These are phyloP conservation scores for Amia ocellicauda DNA, from an alignment of 2,113 vertebrate species.

Conservation along the genomic window DNA sequence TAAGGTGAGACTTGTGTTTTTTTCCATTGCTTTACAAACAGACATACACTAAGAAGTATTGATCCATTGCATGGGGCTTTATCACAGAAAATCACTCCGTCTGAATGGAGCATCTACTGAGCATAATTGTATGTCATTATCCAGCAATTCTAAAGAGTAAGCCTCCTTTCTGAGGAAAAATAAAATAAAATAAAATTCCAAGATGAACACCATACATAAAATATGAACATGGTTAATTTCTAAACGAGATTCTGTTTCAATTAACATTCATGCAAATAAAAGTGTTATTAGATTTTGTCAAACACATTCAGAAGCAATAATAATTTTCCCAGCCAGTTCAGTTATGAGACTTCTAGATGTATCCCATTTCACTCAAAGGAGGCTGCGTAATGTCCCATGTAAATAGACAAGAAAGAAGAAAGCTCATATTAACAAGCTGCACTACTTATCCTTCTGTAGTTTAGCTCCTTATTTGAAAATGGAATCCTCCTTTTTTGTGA, in stretches of 20 bases:
- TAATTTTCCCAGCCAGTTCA: constrained; percentile 29
- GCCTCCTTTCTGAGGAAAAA: constrained; percentile 27
- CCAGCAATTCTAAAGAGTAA: constrained; percentile 27
- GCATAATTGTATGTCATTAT: constrained; percentile 28
- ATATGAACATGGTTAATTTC: no score
- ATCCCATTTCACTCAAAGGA: no score
- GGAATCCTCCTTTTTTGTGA: constrained; percentile 22
- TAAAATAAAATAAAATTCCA: constrained; percentile 30
- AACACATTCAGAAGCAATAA: constrained; percentile 24
- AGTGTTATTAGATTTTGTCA: constrained; percentile 24
- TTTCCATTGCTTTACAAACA: no score
- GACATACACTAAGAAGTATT: constrained; percentile 32
- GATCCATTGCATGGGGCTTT: constrained; percentile 22
- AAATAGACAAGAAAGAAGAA: no score
- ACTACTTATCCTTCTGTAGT: constrained; percentile 30
- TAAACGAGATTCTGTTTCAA: constrained; percentile 14
- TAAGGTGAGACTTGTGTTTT: no score
- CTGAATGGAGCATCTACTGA: constrained; percentile 19
- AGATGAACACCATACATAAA: no score
- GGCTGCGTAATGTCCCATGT: no score
- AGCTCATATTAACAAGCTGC: constrained; percentile 40
- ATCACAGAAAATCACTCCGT: constrained; percentile 10
- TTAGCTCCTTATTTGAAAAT: constrained; percentile 29
- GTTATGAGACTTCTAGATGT: neutral
- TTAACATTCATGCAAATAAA: constrained; percentile 21